Conservation (phyloP, 2,888 invertebrate species). For the Macrosiphum euphorbiae region DNA sequence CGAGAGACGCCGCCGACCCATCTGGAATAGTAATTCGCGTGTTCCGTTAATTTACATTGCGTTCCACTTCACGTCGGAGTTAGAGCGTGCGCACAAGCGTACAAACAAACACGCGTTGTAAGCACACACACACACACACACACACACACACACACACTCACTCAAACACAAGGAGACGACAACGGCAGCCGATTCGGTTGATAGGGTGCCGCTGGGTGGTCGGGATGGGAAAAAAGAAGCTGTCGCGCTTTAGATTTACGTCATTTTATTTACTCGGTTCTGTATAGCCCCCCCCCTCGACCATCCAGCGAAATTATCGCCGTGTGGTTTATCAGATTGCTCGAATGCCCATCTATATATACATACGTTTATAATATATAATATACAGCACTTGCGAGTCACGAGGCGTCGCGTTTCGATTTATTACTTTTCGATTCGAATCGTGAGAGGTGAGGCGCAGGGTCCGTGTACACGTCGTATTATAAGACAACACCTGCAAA, state of each 20-base stretch:
- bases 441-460: neutral
- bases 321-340: neutral
- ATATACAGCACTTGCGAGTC: neutral
- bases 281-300: too few species aligned
- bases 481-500: neutral
- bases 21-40: conserved; percentile 59
- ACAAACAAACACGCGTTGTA: neutral
- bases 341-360: neutral
- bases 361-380: neutral
- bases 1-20: conserved; percentile 35
- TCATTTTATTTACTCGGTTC: neutral
- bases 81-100: neutral
- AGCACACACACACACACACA: neutral
- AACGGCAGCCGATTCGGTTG: neutral
- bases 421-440: conserved; percentile 6
- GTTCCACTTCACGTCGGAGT: conserved; percentile 7
- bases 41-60: conserved; percentile 56
- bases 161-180: neutral
- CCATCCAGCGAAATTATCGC: neutral
- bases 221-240: neutral
- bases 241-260: conserved; percentile 2
- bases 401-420: conserved; percentile 12
- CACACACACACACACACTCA: neutral
- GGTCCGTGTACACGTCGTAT: neutral
- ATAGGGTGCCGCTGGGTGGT: neutral